Conservation (phyloP, 2,888 invertebrate species). For the Pherbina coryleti region DNA sequence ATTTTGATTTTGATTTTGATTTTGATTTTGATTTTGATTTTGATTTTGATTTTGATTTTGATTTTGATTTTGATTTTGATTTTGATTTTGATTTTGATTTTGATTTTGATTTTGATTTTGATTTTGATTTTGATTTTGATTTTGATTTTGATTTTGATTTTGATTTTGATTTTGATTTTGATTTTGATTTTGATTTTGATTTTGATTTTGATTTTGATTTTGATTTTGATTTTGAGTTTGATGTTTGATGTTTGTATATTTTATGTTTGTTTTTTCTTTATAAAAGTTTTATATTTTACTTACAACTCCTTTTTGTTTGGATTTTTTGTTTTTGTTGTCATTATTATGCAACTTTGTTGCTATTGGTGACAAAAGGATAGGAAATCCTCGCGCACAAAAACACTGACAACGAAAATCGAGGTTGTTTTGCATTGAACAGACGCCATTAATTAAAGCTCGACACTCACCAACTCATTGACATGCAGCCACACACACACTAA, state of each 20-base stretch:
- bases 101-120: too few relatives aligned
- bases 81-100: too few relatives aligned
- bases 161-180: too few relatives aligned
- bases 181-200: too few relatives aligned
- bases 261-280: not conserved
- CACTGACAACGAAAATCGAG: not conserved
- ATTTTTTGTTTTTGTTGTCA: not conserved
- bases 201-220: not conserved
- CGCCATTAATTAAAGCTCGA: slow-evolving; percentile 33
- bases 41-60: too few relatives aligned
- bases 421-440: slow-evolving; percentile 23
- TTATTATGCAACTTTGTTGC: slow-evolving; percentile 10
- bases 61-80: too few relatives aligned
- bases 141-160: too few relatives aligned
- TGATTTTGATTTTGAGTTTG: not conserved
- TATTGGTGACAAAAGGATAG: slow-evolving; percentile 13
- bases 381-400: not conserved
- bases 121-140: too few relatives aligned
- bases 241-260: not conserved
- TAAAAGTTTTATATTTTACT: too few relatives aligned
- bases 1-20: too few relatives aligned
- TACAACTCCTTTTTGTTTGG: not conserved
- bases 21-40: too few relatives aligned
- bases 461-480: not conserved
- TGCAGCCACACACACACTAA: not conserved